Conservation (phyloP, 35 echinoderm and acorn worm genomes). For the Strongylocentrotus purpuratus region DNA sequence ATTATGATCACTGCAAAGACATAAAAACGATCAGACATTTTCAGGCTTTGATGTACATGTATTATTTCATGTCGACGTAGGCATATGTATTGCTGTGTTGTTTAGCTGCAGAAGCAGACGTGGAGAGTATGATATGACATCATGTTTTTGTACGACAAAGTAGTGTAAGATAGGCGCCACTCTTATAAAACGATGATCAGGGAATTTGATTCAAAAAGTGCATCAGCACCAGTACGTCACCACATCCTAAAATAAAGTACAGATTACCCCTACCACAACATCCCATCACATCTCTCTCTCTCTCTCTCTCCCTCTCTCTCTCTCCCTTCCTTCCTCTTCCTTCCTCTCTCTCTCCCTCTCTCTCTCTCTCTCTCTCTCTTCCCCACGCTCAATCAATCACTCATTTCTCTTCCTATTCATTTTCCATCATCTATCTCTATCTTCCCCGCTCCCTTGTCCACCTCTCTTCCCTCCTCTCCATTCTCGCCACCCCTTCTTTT, state of each 20-base stretch:
- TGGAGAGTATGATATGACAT: background rate
- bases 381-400: background rate
- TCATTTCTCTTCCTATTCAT: background rate
- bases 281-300: no score
- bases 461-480: background rate
- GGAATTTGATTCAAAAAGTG: background rate
- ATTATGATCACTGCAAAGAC: background rate
- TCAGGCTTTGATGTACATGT: no score
- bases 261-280: background rate
- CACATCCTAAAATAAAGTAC: background rate
- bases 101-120: background rate
- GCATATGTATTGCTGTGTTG: background rate
- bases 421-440: background rate
- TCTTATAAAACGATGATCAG: constrained; percentile 13
- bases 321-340: no score
- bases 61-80: background rate
- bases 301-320: no score
- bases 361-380: background rate
- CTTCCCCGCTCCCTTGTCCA: background rate
- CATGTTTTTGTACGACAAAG: background rate
- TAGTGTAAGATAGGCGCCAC: background rate
- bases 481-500: background rate
- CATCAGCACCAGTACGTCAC: background rate
- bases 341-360: no score
- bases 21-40: background rate